A percentile compares a stretch with the other conserved stretches of the same genome.
phyloP scores from a whole-genome alignment of 2,888 invertebrate genomes.

The Urechis unicinctus region DNA sequence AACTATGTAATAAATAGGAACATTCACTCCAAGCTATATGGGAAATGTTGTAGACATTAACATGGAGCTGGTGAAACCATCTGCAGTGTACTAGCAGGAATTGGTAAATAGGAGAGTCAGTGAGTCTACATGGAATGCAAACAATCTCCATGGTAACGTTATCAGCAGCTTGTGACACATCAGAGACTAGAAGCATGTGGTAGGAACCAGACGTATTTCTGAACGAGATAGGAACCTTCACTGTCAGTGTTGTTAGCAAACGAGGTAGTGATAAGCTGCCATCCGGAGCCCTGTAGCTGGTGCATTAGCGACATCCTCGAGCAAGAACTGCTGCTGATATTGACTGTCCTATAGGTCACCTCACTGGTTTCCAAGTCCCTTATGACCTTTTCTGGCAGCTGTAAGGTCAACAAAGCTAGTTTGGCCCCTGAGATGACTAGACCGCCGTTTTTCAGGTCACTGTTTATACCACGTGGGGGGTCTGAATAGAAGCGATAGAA shows the following conservation, averaged over 20 bases:
- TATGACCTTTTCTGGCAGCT: constrained; percentile 23
- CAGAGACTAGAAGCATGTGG: no score
- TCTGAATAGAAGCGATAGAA: constrained; percentile 28
- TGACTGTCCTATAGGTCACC: constrained; percentile 19
- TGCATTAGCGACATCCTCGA: constrained; percentile 28
- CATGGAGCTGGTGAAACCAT: no score
- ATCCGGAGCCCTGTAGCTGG: constrained; percentile 21
- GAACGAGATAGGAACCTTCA: constrained; percentile 31
- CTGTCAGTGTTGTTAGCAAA: constrained; percentile 27
- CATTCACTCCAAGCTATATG: no score
- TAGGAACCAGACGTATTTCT: constrained; percentile 29
- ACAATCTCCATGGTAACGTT: no score
- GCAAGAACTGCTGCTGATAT: constrained; percentile 20
- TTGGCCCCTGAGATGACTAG: constrained; percentile 26
- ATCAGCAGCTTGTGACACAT: no score
- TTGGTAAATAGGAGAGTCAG: no score
- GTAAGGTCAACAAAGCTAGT: constrained; percentile 20
- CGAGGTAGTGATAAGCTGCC: constrained; percentile 24
- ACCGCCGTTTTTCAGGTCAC: constrained; percentile 27
- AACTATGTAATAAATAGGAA: no score
- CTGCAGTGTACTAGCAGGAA: no score
- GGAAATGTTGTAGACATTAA: no score
- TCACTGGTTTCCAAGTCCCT: constrained; percentile 21
- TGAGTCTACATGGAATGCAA: no score
- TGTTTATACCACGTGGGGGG: constrained; percentile 24